phyloP scores from a whole-genome alignment of 2,888 invertebrate genomes.

The Sisyra terminalis region DNA sequence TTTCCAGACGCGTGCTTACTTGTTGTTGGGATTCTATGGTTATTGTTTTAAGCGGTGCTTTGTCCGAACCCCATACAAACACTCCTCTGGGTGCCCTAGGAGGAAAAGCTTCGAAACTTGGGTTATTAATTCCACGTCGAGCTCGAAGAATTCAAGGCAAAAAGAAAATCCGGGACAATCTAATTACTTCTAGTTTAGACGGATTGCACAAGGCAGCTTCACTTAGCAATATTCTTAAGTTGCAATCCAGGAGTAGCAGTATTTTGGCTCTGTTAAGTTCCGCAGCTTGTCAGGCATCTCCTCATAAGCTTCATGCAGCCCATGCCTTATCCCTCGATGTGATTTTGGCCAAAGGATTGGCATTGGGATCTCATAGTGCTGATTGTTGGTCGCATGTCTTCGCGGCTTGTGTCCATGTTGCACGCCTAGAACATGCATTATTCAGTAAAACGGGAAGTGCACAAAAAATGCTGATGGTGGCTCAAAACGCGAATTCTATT shows the following conservation, averaged over 20 bases:
- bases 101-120: constrained; percentile 29
- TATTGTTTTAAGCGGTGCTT: constrained; percentile 65
- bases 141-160: constrained; percentile 30
- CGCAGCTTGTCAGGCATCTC: constrained; percentile 57
- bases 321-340: constrained; percentile 89
- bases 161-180: constrained; percentile 51
- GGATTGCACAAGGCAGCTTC: constrained; percentile 85
- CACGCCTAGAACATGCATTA: constrained; percentile 77
- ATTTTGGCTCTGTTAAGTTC: constrained; percentile 74
- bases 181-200: constrained; percentile 73
- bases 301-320: constrained; percentile 48
- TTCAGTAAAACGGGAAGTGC: constrained; percentile 65
- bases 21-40: constrained; percentile 89
- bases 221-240: constrained; percentile 71
- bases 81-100: constrained; percentile 20
- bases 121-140: constrained; percentile 39
- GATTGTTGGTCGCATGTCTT: constrained; percentile 96
- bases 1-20: constrained; percentile 63
- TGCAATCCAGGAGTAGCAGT: constrained; percentile 82
- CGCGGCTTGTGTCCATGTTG: constrained; percentile 82
- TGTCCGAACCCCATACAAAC: constrained; percentile 32
- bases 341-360: constrained; percentile 61
- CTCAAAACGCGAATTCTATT: constrained; percentile 45
- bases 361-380: constrained; percentile 80
- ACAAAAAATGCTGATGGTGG: constrained; percentile 43